phyloP scores from a whole-genome alignment of 2,888 invertebrate genomes.

The Diarsia brunnea region DNA sequence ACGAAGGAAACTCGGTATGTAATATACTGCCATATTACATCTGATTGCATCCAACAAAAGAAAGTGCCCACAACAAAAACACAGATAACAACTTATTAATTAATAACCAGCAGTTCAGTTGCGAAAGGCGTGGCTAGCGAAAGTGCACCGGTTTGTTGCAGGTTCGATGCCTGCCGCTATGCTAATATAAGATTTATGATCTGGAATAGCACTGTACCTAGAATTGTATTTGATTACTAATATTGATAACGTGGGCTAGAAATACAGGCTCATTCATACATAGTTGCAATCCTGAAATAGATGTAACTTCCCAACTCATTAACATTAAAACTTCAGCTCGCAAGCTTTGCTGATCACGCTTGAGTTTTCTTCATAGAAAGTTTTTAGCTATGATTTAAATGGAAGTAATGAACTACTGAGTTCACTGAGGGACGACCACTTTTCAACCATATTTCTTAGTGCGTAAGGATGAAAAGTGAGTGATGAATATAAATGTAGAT shows the following conservation, averaged over 20 bases:
- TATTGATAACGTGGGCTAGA: conserved; percentile 43
- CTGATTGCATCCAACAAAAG: conserved; percentile 16
- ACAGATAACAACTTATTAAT: conserved; percentile 48
- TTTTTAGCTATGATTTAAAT: neutral
- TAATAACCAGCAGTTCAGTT: conserved; percentile 48
- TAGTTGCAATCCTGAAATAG: conserved; percentile 11
- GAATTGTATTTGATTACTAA: conserved; percentile 47
- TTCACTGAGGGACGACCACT: too few species aligned
- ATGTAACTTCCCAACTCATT: neutral
- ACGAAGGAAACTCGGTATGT: neutral
- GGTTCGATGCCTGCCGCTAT: conserved; percentile 59
- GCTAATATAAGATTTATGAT: conserved; percentile 65
- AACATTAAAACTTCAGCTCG: neutral
- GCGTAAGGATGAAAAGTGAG: too few species aligned
- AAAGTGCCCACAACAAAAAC: conserved; percentile 48
- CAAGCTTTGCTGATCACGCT: neutral
- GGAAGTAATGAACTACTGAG: too few species aligned
- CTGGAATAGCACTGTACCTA: conserved; percentile 35
- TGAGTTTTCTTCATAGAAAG: neutral
- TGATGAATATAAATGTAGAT: too few species aligned
- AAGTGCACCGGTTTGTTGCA: conserved; percentile 66
- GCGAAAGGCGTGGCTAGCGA: conserved; percentile 61
- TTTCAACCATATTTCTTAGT: too few species aligned
- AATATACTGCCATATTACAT: neutral
- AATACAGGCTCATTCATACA: conserved; percentile 19